Base-by-base conservation (phyloP, 1,140 invertebrate species). In the Zaprionus nigranus region DNA sequence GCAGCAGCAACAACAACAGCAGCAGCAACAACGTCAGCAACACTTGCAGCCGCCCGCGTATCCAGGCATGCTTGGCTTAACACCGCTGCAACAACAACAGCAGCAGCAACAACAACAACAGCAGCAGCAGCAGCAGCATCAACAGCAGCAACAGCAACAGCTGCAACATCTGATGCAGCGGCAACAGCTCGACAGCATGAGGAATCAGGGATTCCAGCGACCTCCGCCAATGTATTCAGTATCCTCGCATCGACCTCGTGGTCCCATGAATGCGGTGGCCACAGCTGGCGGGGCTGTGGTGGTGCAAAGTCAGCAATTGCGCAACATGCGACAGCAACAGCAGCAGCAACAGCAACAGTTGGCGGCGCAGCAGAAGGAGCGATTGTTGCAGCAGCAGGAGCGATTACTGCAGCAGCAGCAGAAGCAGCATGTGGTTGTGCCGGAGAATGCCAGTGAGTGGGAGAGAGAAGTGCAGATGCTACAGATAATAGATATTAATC, bases 391-490 rank as follows among this genome's bases (percentile, higher is more conserved):
- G 38, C 94, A 94, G 66, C 94, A 94, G 74, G 93, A 95, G 51
- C 93, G 95, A 30, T 90, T 96, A 26, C 92, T 95, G 62, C 95
- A 96, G 71, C 95, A 96, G 76, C 95, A 96, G 78, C 95, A 96
- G 78, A 95, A 96, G 70, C 96, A 96, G 78, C 95, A 96, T 80
- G 71, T 96, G 82, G 92, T 96, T 49, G 95, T 95, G 73, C 94
- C 94, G 65, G 94, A 94, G 82, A 95, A 95, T 93, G 94, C 95
- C 74, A 94, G 90, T 92, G 75, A 88, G 92, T 91, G 56, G 6
- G 28, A 17, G 43, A n/a, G n/a, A 11, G 17, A 17, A 17, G 11
- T 5, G 9, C 38, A n/a, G 46, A 17, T 7, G 46, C 0, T 6
- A 1, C 0, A 11, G 20, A 5, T 20, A 24, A 13, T 0, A 12